phyloP scores from a whole-genome alignment of 2,888 invertebrate species.

The Diplazon laetatorius region DNA sequence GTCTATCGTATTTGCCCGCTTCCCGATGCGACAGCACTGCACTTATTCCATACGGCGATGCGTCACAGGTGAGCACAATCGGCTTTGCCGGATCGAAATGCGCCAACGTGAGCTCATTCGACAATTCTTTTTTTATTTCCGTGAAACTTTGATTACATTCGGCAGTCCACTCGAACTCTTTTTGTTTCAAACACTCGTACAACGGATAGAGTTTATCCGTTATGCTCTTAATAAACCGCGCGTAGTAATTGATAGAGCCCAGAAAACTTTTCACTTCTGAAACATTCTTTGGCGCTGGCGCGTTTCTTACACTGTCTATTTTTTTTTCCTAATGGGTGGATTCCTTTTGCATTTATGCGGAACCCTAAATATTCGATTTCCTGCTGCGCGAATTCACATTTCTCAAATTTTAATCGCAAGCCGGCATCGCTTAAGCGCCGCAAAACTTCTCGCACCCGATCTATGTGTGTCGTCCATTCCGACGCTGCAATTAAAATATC shows the following conservation, averaged over 20 bases:
- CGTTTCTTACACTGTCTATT: background rate
- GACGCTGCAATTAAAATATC: constrained; percentile 34
- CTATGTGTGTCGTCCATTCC: background rate
- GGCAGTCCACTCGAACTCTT: constrained; percentile 64
- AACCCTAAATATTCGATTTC: constrained; percentile 2
- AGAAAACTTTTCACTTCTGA: constrained; percentile 13
- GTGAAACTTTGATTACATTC: constrained; percentile 68
- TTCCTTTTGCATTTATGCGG: constrained; percentile 11
- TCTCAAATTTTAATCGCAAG: background rate
- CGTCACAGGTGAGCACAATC: constrained; percentile 64
- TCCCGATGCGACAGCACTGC: constrained; percentile 69
- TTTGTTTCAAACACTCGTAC: constrained; percentile 15
- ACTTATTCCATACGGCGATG: constrained; percentile 69
- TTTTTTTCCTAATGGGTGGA: background rate
- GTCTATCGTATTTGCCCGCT: constrained; percentile 69
- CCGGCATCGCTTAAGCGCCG: background rate
- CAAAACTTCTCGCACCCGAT: background rate
- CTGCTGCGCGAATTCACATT: background rate
- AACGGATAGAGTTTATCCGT: constrained; percentile 19
- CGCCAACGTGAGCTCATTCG: constrained; percentile 44
- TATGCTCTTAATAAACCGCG: constrained; percentile 32
- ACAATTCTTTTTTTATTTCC: constrained; percentile 61
- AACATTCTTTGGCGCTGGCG: constrained; percentile 2
- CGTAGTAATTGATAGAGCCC: constrained; percentile 15
- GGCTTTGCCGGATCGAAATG: constrained; percentile 58